Percentiles rank a stretch among this genome's conserved stretches.
Evolutionary conservation across 2,113 vertebrate species (phyloP).

Genomic region (Cebidichthys violaceus): DNA sequence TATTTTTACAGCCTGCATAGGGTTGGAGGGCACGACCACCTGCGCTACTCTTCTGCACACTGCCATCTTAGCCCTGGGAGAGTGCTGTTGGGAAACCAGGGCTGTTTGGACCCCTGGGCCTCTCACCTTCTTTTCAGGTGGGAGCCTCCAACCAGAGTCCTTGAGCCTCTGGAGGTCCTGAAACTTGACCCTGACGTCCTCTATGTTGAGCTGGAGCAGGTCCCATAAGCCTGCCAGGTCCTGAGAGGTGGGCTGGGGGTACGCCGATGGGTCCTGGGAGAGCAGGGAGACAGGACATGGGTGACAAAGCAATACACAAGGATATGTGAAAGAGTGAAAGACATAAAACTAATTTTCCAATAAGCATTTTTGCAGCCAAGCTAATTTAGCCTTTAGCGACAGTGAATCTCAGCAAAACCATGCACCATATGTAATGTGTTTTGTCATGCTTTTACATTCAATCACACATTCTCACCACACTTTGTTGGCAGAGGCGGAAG

Average conservation of each 20-base stretch:
- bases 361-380: constrained; percentile 3
- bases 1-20: constrained; percentile 52
- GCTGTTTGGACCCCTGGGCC: constrained; percentile 44
- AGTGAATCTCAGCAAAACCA: constrained; percentile 2
- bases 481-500: constrained; percentile 98
- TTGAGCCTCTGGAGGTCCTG: constrained; percentile 96
- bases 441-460: constrained; percentile 39
- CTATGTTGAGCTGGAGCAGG: constrained; percentile 97
- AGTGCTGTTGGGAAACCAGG: constrained; percentile 57
- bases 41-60: constrained; percentile 67
- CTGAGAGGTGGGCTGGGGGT: constrained; percentile 96
- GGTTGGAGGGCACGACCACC: constrained; percentile 59
- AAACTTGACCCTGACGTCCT: constrained; percentile 96
- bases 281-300: neutral
- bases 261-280: constrained; percentile 91
- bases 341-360: neutral
- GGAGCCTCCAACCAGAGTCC: constrained; percentile 95
- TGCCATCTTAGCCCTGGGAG: constrained; percentile 71
- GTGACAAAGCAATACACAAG: neutral
- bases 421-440: constrained; percentile 21
- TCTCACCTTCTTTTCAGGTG: constrained; percentile 94
- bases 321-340: neutral
- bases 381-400: constrained; percentile 3
- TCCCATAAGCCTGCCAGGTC: constrained; percentile 98
- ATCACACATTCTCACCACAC: constrained; percentile 87